phyloP scores from a whole-genome alignment of 2,888 invertebrate genomes.

The Junonia oenone region DNA sequence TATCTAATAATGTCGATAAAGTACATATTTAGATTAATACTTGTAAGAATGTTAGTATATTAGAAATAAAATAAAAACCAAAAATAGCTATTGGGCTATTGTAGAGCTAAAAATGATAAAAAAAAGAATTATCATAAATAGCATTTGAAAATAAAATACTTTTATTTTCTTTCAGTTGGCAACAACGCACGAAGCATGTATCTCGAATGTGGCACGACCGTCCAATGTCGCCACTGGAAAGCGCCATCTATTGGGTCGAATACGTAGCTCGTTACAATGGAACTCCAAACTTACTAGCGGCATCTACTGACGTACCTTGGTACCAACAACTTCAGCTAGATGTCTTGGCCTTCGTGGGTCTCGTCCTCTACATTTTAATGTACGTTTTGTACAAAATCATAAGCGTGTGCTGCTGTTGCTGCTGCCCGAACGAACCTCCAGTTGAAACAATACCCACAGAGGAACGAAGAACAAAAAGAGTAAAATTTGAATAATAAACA shows the following conservation, averaged over 20 bases:
- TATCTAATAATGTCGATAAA: too few species aligned
- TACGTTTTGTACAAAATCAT: slow-evolving; percentile 57
- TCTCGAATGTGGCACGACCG: slow-evolving; percentile 77
- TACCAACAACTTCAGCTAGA: slow-evolving; percentile 67
- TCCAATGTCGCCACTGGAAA: slow-evolving; percentile 70
- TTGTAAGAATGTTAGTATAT: too few species aligned
- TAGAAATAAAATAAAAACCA: too few species aligned
- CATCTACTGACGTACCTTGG: slow-evolving; percentile 51
- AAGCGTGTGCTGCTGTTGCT: slow-evolving; percentile 56
- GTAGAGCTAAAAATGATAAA: background rate
- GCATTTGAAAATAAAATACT: background rate
- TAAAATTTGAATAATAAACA: slow-evolving; percentile 61
- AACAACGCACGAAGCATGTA: slow-evolving; percentile 58
- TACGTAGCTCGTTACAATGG: slow-evolving; percentile 72
- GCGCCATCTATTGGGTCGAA: slow-evolving; percentile 80
- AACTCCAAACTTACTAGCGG: slow-evolving; percentile 58
- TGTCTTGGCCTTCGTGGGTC: slow-evolving; percentile 56
- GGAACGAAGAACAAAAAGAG: slow-evolving; percentile 58
- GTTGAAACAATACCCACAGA: slow-evolving; percentile 31
- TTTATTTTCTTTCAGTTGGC: slow-evolving; percentile 46
- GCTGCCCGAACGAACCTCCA: slow-evolving; percentile 42
- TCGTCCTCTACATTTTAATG: slow-evolving; percentile 52
- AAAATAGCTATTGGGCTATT: too few species aligned
- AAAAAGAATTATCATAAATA: background rate
- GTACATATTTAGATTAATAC: too few species aligned